These are phyloP conservation scores for Oreohelix idahoensis DNA, from an alignment of 1,140 invertebrate genomes.

Conservation along the genomic window DNA sequence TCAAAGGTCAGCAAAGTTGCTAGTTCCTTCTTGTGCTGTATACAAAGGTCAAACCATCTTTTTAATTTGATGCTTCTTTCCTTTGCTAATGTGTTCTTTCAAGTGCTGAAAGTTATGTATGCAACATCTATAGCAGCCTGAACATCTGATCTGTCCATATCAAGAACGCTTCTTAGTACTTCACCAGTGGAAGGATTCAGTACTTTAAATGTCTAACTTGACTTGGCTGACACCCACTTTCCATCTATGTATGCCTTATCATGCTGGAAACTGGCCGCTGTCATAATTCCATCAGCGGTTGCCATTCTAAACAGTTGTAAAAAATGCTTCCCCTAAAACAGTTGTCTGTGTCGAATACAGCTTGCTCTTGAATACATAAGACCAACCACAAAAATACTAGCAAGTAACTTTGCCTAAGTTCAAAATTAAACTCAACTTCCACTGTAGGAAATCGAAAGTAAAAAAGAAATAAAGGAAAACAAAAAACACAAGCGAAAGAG, in stretches of 20 bases:
- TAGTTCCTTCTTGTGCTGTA: slow-evolving; percentile 83
- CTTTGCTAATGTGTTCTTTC: slow-evolving; percentile 85
- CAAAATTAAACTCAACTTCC: too few relatives aligned
- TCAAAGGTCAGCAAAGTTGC: slow-evolving; percentile 90
- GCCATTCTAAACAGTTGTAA: slow-evolving; percentile 8
- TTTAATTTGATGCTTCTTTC: slow-evolving; percentile 76
- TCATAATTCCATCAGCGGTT: slow-evolving; percentile 23
- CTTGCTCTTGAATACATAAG: not conserved
- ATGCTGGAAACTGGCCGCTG: slow-evolving; percentile 45
- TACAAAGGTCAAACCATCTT: slow-evolving; percentile 86
- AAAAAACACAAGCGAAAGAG: too few relatives aligned
- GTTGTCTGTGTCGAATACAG: too few relatives aligned
- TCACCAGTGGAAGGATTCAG: slow-evolving; percentile 81
- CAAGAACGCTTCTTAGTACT: slow-evolving; percentile 84
- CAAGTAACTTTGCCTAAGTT: too few relatives aligned
- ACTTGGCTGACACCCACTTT: slow-evolving; percentile 83
- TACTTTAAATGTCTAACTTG: slow-evolving; percentile 82
- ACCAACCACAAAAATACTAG: too few relatives aligned
- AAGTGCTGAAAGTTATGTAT: slow-evolving; percentile 82
- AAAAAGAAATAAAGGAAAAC: too few relatives aligned
- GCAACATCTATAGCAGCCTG: slow-evolving; percentile 84
- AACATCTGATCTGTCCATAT: slow-evolving; percentile 85
- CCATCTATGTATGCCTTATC: slow-evolving; percentile 84
- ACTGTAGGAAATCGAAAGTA: too few relatives aligned
- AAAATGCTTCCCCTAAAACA: not conserved